Conservation (phyloP, 2,113 vertebrate species). For the Pitta sordida region DNA sequence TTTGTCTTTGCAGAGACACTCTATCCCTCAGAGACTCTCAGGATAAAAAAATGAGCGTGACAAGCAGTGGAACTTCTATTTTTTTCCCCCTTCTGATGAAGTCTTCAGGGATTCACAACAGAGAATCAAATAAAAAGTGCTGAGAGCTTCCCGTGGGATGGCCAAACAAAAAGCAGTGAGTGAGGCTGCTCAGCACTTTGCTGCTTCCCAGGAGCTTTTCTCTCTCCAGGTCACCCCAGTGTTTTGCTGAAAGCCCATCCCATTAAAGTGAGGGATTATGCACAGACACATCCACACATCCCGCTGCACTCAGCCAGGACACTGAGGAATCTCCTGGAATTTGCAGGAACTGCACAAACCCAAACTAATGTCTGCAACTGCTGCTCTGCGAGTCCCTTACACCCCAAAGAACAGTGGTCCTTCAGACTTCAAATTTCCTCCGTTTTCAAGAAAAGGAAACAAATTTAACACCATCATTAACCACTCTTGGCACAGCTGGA, state of each 20-base stretch:
- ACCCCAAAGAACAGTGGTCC: background rate
- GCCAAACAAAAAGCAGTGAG: background rate
- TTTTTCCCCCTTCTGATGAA: background rate
- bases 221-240: background rate
- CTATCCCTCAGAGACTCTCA: background rate
- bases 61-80: background rate
- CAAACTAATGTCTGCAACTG: background rate
- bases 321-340: background rate
- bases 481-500: background rate
- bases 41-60: background rate
- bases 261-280: background rate
- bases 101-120: slow-evolving; percentile 1
- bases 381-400: background rate
- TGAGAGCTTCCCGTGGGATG: background rate
- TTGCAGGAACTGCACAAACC: background rate
- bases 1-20: background rate
- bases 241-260: background rate
- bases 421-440: background rate
- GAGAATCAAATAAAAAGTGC: background rate
- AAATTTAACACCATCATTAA: background rate
- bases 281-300: background rate
- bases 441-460: background rate
- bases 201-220: background rate
- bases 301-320: background rate
- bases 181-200: background rate